Evolutionary conservation across 2,888 invertebrate species (phyloP).

Genomic region (Bursaphelenchus okinawaensis): DNA sequence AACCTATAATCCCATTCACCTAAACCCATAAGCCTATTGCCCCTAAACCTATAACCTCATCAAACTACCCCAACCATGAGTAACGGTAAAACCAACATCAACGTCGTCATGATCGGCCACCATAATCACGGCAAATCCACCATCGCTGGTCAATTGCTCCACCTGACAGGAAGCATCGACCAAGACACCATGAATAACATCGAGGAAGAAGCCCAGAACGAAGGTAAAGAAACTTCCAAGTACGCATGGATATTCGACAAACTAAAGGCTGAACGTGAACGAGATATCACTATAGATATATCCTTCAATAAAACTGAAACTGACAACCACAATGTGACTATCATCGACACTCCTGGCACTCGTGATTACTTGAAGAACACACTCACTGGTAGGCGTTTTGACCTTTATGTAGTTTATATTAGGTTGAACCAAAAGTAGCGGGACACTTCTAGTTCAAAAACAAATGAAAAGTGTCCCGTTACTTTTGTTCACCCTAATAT

Average conservation of each 20-base stretch:
- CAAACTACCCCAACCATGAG: conserved; percentile 67
- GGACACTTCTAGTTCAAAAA: too few relatives aligned
- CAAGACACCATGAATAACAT: conserved; percentile 96
- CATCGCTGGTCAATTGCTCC: conserved; percentile 95
- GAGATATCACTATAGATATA: conserved; percentile 58
- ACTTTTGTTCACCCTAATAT: too few relatives aligned
- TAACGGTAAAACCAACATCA: conserved; percentile 95
- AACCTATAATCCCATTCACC: too few relatives aligned
- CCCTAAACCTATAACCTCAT: neutral
- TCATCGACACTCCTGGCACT: conserved; percentile 99
- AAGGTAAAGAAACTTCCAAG: conserved; percentile 40
- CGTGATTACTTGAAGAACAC: conserved; percentile 99
- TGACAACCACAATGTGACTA: conserved; percentile 61
- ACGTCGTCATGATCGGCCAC: conserved; percentile 97
- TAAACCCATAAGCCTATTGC: too few relatives aligned
- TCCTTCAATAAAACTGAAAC: conserved; percentile 59
- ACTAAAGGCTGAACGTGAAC: conserved; percentile 69
- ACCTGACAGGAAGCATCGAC: conserved; percentile 99
- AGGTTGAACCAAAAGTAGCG: too few relatives aligned
- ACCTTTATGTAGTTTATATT: too few relatives aligned
- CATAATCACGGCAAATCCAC: conserved; percentile 96
- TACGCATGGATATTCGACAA: conserved; percentile 99
- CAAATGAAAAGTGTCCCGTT: too few relatives aligned
- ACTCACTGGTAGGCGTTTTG: conserved; percentile 81
- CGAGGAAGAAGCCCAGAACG: conserved; percentile 97